Base-by-base conservation (phyloP, 2,888 invertebrate species). In the Drosophila testacea region DNA sequence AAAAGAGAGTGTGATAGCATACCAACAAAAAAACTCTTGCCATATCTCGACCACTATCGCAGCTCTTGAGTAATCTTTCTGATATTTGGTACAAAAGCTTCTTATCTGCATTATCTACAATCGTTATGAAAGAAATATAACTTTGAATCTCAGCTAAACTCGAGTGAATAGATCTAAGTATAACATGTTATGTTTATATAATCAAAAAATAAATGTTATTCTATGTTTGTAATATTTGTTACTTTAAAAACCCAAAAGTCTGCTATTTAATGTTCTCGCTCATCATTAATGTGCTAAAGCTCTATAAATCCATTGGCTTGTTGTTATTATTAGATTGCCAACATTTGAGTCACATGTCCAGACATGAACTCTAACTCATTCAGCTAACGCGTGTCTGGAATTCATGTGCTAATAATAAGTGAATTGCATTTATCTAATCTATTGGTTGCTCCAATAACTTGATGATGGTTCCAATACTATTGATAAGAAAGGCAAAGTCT, bases 381-480 rank as follows among this genome's bases (percentile, higher is more conserved):
- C 34, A 27, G 57, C 27, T 39, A 48, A 56, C 60, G 41, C 46
- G 46, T 57, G 69, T 73, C 59, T 68, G 32, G 38, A 10, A 28
- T 36, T n/a, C 56, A 74, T 52, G 74, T 76, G 79, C 56, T 60
- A 57, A 64, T 52, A 36, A 69, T 59, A 69, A 51, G 42, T 47
- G 46, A 48, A 32, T 52, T 30, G 55, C 34, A 44, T 55, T 76
- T 76, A 76, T 76, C 77, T 76, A 69, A 76, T 76, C 75, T 69
- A 32, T 64, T 47, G 50, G 42, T 54, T 50, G 28, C 44, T 36
- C 16, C 39, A 73, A 69, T 65, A 38, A 41, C 59, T 73, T 69
- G 69, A 69, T 62, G 64, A 76, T 72, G 38, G 61, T 39, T 9
- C 56, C 69, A 77, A 65, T 69, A 65, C 28, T 36, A 13, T 0